Evolutionary conservation across 1,140 invertebrate genomes (phyloP).

Genomic region (Ceratina japonica): DNA sequence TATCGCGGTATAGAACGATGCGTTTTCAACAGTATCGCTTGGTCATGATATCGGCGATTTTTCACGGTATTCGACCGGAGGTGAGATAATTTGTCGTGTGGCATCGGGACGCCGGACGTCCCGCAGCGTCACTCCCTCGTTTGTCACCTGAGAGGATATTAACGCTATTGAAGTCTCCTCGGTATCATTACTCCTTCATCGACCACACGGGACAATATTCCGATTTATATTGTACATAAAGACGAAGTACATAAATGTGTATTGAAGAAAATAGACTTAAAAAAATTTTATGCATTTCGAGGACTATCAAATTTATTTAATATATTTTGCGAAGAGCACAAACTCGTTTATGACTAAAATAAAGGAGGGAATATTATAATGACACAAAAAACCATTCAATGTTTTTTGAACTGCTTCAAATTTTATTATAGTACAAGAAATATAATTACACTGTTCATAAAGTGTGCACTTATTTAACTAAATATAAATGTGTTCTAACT

Average conservation of each 20-base stretch:
- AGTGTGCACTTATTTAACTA: neutral
- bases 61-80: slow-evolving; percentile 53
- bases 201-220: slow-evolving; percentile 46
- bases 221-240: neutral
- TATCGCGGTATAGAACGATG: neutral
- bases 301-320: too few relatives aligned
- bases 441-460: neutral
- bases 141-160: slow-evolving; percentile 71
- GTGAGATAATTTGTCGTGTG: slow-evolving; percentile 65
- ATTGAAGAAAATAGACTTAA: too few relatives aligned
- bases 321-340: too few relatives aligned
- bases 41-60: slow-evolving; percentile 63
- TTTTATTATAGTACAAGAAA: neutral
- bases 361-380: neutral
- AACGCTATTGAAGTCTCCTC: slow-evolving; percentile 63
- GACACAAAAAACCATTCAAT: neutral
- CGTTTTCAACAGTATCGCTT: slow-evolving; percentile 44
- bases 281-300: too few relatives aligned
- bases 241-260: too few relatives aligned
- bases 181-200: slow-evolving; percentile 64
- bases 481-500: neutral
- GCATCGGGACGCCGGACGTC: slow-evolving; percentile 62
- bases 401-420: neutral
- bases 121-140: slow-evolving; percentile 62
- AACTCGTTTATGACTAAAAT: too few relatives aligned